Evolutionary conservation across 2,797 vertebrate species (phyloP), one percentile per base, ranked within the genome.

Genomic region (Glyptemys insculpta): DNA sequence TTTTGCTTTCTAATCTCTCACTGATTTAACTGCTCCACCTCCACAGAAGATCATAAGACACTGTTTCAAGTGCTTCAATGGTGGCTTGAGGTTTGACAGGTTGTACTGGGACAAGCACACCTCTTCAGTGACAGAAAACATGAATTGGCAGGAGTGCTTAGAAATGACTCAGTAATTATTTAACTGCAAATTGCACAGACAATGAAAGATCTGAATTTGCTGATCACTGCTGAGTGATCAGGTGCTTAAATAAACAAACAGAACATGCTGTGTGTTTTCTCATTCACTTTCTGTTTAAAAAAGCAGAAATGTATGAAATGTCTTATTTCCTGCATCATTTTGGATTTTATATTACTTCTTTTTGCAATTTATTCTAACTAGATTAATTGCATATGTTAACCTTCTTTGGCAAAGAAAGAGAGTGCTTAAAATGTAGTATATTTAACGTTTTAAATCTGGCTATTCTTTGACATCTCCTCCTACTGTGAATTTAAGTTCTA

Each of bases 81-180:
- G 10, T 49, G 34, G 15, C 11, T 29, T 47, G 74, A 47, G 41
- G 41, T 82, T 52, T 25, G 49, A 85, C 88, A 79, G 8, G 44
- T 2, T n/a, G n/a, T 19, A 79, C 29, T 29, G 59, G 57, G 21
- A 84, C 34, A 76, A 44, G 65, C 31, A 53, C 3, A 65, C 34
- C 47, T 85, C 82, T 50, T 94, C 86, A 86, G 76, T 78, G 89
- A 80, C 93, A 88, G n/a, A 82, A 74, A 88, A 91, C 47, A 68
- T 11, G 31, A 88, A 65, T 19, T 47, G 54, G 44, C 27, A 82
- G 89, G 25, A 2, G 8, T 21, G 83, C 80, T n/a, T 1, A 53
- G 27, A 91, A 87, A 7, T 4, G n/a, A 52, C 86, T 88, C 79
- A 84, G 89, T 23, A 81, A 50, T 52, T 29, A 84, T 15, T 53